Conservation (phyloP, 2,113 vertebrate species). For the Mugil cephalus region DNA sequence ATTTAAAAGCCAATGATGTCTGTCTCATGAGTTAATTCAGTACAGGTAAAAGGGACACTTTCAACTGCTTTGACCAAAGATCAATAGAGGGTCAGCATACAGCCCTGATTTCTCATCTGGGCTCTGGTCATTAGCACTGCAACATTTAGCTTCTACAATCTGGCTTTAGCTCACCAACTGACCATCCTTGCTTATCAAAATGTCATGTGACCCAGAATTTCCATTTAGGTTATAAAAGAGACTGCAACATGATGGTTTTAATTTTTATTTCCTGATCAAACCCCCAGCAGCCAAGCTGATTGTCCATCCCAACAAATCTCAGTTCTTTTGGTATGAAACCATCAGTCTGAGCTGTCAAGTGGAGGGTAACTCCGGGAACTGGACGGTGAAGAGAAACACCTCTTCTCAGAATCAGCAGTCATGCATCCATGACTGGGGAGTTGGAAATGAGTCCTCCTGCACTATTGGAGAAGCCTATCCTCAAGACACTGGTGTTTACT, state of each 20-base stretch:
- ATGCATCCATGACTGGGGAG: neutral
- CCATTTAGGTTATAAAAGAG: no score
- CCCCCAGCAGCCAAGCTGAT: neutral
- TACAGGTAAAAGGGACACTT: no score
- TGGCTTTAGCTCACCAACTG: no score
- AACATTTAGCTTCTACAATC: no score
- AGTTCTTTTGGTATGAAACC: conserved; percentile 37
- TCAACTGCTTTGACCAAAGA: no score
- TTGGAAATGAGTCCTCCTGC: neutral
- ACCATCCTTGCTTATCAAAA: no score
- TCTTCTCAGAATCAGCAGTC: neutral
- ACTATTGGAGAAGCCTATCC: neutral
- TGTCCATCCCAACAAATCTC: conserved; percentile 16
- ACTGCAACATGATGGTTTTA: neutral
- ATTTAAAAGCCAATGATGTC: no score
- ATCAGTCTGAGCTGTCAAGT: conserved; percentile 6
- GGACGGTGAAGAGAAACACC: conserved; percentile 27
- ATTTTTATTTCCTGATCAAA: neutral
- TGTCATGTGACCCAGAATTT: no score
- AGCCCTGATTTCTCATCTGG: no score
- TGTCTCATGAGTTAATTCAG: no score
- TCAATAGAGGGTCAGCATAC: no score
- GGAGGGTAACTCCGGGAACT: neutral
- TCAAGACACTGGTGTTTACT: conserved; percentile 42
- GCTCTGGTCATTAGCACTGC: no score